Evolutionary conservation across 2,113 vertebrate genomes (phyloP).

Genomic region (Tragelaphus strepsiceros): DNA sequence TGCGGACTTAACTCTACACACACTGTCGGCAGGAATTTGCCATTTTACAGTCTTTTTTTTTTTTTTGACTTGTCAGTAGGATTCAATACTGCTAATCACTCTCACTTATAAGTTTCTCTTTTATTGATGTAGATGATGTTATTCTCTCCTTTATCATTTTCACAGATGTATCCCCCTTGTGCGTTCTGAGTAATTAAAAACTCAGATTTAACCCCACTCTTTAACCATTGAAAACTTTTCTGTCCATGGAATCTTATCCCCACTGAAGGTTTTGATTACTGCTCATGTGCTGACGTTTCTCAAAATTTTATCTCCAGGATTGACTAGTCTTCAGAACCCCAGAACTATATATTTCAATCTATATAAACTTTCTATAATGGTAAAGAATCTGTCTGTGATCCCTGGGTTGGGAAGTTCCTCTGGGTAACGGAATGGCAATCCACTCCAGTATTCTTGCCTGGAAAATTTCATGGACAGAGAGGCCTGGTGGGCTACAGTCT

Average conservation of each 20-base stretch:
- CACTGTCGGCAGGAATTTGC: not conserved
- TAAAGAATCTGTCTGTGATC: not conserved
- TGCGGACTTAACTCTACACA: not conserved
- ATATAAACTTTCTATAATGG: not conserved
- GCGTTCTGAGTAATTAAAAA: not conserved
- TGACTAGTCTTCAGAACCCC: not conserved
- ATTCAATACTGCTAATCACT: not conserved
- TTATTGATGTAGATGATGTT: not conserved
- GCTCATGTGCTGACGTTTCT: not conserved
- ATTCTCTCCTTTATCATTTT: not conserved
- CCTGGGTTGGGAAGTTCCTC: not conserved
- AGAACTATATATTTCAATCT: not conserved
- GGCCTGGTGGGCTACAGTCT: not conserved
- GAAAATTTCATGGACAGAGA: not conserved
- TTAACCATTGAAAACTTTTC: not conserved
- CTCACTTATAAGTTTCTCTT: not conserved
- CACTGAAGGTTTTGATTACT: not conserved
- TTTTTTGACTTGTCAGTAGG: not conserved
- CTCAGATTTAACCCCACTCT: not conserved
- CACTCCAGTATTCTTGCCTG: not conserved
- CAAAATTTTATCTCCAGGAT: not conserved
- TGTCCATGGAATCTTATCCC: not conserved
- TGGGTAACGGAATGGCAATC: not conserved
- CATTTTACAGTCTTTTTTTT: not conserved
- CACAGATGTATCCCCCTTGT: not conserved